phyloP scores from a whole-genome alignment of 1,140 invertebrate species.

The Lerema accius region DNA sequence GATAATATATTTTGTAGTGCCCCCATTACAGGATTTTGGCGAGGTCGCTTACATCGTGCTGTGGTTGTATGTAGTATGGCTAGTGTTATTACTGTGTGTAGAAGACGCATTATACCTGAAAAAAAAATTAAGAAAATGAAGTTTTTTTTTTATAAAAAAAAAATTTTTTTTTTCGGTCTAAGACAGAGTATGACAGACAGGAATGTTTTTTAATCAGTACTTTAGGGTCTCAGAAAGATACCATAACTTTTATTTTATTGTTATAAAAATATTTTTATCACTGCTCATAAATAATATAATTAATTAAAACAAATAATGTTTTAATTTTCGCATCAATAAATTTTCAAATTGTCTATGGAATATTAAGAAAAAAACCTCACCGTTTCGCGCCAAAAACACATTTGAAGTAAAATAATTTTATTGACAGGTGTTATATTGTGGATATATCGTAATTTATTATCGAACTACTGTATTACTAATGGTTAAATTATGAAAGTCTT shows the following conservation, averaged over 20 bases:
- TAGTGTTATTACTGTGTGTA: slow-evolving; percentile 14
- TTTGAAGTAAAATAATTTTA: slow-evolving; percentile 9
- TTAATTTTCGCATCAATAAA: too few relatives aligned
- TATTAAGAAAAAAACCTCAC: slow-evolving; percentile 7
- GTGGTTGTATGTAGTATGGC: slow-evolving; percentile 13
- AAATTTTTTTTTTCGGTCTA: neutral
- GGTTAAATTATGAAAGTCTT: slow-evolving; percentile 17
- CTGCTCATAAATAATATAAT: too few relatives aligned
- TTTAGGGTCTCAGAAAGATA: too few relatives aligned
- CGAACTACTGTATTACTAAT: slow-evolving; percentile 8
- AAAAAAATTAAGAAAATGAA: slow-evolving; percentile 8
- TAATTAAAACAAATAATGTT: too few relatives aligned
- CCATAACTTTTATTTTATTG: too few relatives aligned
- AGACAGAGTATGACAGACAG: too few relatives aligned
- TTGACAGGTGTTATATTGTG: slow-evolving; percentile 2
- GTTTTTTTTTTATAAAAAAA: neutral
- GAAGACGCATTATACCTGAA: slow-evolving; percentile 34
- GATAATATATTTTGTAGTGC: slow-evolving; percentile 42
- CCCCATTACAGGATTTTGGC: slow-evolving; percentile 34
- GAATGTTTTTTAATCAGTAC: too few relatives aligned
- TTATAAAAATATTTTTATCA: too few relatives aligned
- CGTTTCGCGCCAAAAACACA: neutral
- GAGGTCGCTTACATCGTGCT: slow-evolving; percentile 25
- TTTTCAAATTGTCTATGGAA: too few relatives aligned
- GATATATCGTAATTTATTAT: slow-evolving; percentile 12